Evolutionary conservation across 2,797 vertebrate genomes (phyloP).

Genomic region (Falco berigora): DNA sequence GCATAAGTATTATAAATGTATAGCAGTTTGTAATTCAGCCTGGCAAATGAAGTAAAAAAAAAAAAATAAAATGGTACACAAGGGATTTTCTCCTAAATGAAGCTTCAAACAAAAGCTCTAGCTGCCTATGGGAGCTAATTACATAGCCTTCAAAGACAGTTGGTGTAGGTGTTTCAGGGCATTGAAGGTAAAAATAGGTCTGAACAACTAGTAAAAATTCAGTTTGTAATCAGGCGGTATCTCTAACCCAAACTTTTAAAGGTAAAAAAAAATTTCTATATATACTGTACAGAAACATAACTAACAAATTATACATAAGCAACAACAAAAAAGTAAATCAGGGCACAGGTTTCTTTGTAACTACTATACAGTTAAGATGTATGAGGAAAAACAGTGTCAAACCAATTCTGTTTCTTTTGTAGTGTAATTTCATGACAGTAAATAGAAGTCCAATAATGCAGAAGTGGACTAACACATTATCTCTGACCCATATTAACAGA

Average conservation of each 20-base stretch:
- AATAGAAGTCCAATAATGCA: background rate
- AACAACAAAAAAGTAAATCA: background rate
- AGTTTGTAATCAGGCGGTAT: background rate
- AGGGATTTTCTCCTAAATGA: constrained; percentile 41
- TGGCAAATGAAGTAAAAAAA: background rate
- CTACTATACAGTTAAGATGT: background rate
- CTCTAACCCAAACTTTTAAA: background rate
- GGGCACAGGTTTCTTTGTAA: background rate
- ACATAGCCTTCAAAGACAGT: constrained; percentile 36
- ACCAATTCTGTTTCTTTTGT: background rate
- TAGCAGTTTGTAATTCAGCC: background rate
- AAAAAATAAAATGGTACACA: background rate
- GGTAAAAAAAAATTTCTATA: background rate
- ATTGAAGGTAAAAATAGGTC: background rate
- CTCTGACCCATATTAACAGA: background rate
- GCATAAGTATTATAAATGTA: background rate
- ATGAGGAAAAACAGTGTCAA: background rate
- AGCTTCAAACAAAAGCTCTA: constrained; percentile 40
- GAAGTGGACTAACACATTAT: background rate
- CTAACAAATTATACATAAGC: background rate
- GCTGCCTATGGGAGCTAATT: constrained; percentile 51
- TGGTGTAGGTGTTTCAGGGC: constrained; percentile 17
- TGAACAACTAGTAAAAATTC: background rate
- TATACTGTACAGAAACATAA: background rate
- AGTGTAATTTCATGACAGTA: background rate